These are phyloP conservation scores for Rafetus swinhoei DNA, from an alignment of 2,113 vertebrate species.

Conservation along the genomic window DNA sequence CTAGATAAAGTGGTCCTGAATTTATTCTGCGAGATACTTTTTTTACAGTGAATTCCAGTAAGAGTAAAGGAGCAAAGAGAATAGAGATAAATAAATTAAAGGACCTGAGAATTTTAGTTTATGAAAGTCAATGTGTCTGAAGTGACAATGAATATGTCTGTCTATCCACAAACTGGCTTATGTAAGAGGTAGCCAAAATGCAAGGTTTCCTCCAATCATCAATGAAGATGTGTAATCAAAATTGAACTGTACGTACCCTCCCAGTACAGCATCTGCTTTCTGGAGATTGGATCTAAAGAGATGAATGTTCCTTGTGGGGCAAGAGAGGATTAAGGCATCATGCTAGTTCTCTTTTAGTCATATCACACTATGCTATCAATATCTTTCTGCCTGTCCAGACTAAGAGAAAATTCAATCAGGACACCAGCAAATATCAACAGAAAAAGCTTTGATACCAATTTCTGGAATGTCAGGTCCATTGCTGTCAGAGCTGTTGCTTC, in stretches of 20 bases:
- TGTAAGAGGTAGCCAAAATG: not conserved
- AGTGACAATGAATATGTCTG: not conserved
- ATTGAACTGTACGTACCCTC: accelerated
- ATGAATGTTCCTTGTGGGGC: not conserved
- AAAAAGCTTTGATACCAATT: not conserved
- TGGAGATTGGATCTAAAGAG: not conserved
- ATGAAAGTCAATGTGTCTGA: not conserved
- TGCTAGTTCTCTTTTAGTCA: not conserved
- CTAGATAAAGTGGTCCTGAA: not conserved
- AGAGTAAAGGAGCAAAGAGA: not conserved
- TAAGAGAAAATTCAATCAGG: not conserved
- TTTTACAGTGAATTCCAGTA: not conserved
- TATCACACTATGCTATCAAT: not conserved
- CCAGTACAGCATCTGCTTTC: not conserved
- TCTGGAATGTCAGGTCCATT: not conserved
- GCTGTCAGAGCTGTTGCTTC: not conserved
- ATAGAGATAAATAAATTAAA: not conserved
- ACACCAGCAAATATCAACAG: not conserved
- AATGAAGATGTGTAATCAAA: not conserved
- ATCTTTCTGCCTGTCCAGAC: not conserved
- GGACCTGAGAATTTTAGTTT: not conserved
- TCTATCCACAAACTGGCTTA: not conserved
- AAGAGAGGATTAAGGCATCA: not conserved
- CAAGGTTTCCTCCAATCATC: not conserved
- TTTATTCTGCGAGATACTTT: not conserved